Conservation (phyloP, 2,113 vertebrate species). For the Circaetus cinerascens region DNA sequence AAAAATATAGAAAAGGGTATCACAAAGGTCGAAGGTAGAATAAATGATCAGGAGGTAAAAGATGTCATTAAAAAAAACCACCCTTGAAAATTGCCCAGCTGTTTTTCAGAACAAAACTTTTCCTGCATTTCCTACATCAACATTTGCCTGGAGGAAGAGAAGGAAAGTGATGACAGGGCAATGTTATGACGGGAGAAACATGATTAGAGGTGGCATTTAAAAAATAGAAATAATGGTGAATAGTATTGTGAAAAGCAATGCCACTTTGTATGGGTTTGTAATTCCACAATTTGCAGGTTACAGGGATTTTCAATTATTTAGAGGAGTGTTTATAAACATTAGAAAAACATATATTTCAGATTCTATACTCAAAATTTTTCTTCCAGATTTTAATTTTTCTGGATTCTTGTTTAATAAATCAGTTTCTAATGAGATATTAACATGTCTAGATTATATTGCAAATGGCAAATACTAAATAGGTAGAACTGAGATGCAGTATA, state of each 20-base stretch:
- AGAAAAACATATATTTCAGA: not conserved
- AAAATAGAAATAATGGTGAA: not conserved
- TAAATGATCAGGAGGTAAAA: not conserved
- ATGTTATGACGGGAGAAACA: not conserved
- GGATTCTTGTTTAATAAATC: not conserved
- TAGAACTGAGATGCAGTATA: not conserved
- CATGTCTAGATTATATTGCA: not conserved
- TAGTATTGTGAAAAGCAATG: not conserved
- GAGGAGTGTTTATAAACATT: not conserved
- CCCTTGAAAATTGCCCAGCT: not conserved
- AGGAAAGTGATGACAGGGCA: slow-evolving; percentile 14
- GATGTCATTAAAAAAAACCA: not conserved
- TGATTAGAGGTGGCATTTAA: not conserved
- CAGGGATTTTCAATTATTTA: not conserved
- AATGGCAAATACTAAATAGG: not conserved
- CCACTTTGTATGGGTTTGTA: not conserved
- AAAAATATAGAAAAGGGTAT: not conserved
- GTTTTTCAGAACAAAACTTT: not conserved
- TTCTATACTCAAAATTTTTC: not conserved
- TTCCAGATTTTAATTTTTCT: not conserved
- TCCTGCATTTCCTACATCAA: not conserved
- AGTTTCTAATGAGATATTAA: not conserved
- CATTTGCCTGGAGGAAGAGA: slow-evolving; percentile 22
- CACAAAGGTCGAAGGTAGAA: not conserved
- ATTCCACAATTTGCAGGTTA: not conserved